These are phyloP conservation scores for Dendrocopos noguchii DNA, from an alignment of 2,113 vertebrate genomes.

Conservation along the genomic window DNA sequence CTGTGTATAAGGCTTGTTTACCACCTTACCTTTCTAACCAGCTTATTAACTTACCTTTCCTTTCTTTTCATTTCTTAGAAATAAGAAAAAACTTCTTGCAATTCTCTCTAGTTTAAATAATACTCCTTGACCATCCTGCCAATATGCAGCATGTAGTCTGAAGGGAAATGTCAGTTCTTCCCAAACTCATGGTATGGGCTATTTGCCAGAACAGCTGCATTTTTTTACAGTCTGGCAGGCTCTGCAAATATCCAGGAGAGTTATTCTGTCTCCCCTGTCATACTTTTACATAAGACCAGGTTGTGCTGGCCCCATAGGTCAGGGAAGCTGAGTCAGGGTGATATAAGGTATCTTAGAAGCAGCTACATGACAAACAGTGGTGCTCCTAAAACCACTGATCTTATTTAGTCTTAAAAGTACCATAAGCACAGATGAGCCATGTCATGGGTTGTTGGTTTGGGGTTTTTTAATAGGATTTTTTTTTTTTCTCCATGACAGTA, in stretches of 20 bases:
- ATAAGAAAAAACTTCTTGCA: neutral
- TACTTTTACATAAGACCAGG: neutral
- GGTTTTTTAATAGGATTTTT: neutral
- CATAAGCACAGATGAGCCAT: neutral
- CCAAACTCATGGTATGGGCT: neutral
- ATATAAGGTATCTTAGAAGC: neutral
- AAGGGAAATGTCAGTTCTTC: neutral
- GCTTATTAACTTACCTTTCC: neutral
- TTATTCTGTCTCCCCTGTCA: neutral
- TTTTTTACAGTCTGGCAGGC: neutral
- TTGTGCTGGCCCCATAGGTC: neutral
- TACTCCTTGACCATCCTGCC: neutral
- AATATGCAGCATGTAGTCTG: neutral
- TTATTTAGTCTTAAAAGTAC: neutral
- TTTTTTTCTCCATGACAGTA: neutral
- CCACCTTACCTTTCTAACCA: neutral
- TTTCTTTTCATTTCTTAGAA: neutral
- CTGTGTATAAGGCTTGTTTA: neutral
- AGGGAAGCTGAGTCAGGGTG: neutral
- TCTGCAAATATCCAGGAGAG: neutral
- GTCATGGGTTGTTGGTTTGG: neutral
- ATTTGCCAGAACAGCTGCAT: neutral
- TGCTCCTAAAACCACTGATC: neutral
- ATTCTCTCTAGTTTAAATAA: neutral
- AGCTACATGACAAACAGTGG: neutral